Evolutionary conservation across 1,140 invertebrate genomes (phyloP), one percentile per base, ranked within the genome.

Genomic region (Chironomus tepperi): DNA sequence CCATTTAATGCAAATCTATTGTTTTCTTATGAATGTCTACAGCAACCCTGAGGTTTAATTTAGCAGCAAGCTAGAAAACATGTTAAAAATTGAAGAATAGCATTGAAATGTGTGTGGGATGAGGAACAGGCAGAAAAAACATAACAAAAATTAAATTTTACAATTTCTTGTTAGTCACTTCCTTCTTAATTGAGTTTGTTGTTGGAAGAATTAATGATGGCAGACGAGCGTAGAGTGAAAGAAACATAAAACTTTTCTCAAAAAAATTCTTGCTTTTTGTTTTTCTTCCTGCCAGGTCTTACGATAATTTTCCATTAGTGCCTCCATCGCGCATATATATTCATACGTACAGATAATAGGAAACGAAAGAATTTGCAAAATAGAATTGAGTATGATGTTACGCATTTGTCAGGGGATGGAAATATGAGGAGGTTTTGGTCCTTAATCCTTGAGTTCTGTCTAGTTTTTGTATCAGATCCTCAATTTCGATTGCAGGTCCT

Each of bases 101-200:
- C 24, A 34, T 34, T 2, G 24, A 34, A 34, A 34, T 2, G 24
- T 34, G 24, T 34, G 24, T 34, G 5, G 24, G 24, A 34, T 12
- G 47, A 57, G 47, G 5, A n/a, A 34, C 2, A 12, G 7, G 15
- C 8, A 57, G 12, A 57, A 57, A 47, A 47, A 57, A 57, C 47
- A 57, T 57, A 57, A 57, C 47, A 57, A 57, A n/a, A 57, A 57
- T 57, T 57, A 57, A 57, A 57, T 57, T n/a, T 57, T 57, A 57
- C 47, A 57, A 57, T 57, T 70, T 70, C 65, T 70, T 70, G 65
- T 70, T 70, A 70, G 65, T 70, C 65, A 70, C 65, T 70, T 70
- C 65, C 65, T 18, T 70, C 65, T 70, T 70, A 70, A 70, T 70
- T 70, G 65, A 70, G 65, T 70, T 70, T 70, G 65, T 70, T 70